phyloP scores from a whole-genome alignment of 2,888 invertebrate genomes.

The Caenorhabditis doughertyi region DNA sequence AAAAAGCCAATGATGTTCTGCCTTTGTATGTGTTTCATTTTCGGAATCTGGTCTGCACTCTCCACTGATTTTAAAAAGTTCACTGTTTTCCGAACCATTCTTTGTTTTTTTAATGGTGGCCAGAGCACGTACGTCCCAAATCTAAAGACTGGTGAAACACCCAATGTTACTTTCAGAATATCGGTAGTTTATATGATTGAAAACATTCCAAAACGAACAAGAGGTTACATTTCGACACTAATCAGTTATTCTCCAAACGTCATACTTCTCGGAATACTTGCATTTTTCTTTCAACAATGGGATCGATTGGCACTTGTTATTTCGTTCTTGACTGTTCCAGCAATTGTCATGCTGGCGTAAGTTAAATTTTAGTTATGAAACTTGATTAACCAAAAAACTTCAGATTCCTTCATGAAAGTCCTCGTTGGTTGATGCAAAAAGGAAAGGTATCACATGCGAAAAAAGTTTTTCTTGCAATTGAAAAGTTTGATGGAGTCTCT shows the following conservation, averaged over 20 bases:
- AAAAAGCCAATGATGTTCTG: constrained; percentile 73
- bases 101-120: constrained; percentile 78
- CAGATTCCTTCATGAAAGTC: constrained; percentile 64
- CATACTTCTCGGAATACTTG: constrained; percentile 67
- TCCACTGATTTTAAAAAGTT: constrained; percentile 70
- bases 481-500: constrained; percentile 43
- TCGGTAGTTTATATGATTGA: constrained; percentile 65
- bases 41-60: constrained; percentile 70
- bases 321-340: constrained; percentile 69
- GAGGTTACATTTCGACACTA: constrained; percentile 58
- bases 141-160: neutral
- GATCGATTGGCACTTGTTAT: constrained; percentile 64
- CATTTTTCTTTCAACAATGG: constrained; percentile 73
- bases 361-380: neutral
- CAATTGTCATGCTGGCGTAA: constrained; percentile 66
- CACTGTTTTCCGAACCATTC: constrained; percentile 72
- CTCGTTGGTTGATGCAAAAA: constrained; percentile 67
- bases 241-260: constrained; percentile 65
- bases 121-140: constrained; percentile 69
- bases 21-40: constrained; percentile 68
- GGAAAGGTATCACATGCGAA: constrained; percentile 46
- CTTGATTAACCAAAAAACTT: neutral
- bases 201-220: constrained; percentile 56
- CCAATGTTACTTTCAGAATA: constrained; percentile 21
- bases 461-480: constrained; percentile 43